These are phyloP conservation scores for Platerodrilus igneus DNA, from an alignment of 2,888 invertebrate genomes.

Conservation along the genomic window DNA sequence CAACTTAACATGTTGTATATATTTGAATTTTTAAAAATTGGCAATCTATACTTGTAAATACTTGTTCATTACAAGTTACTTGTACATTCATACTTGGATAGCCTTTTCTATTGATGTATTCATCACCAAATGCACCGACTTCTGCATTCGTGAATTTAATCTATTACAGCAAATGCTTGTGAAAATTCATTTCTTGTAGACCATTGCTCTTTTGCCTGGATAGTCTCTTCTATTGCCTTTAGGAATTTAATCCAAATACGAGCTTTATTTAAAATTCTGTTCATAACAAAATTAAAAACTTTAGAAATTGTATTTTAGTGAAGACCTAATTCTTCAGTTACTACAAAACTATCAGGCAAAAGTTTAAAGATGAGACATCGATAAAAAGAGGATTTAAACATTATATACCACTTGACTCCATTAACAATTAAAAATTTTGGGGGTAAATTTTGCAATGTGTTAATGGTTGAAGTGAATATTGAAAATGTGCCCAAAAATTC, in stretches of 20 bases:
- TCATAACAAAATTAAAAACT: conserved; percentile 1
- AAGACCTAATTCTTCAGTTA: conserved; percentile 15
- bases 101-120: conserved; percentile 22
- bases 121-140: conserved; percentile 13
- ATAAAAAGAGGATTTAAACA: no score
- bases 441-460: no score
- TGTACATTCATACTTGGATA: conserved; percentile 16
- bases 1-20: no score
- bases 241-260: conserved; percentile 13
- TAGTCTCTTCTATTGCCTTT: neutral
- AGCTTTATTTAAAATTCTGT: conserved; percentile 3
- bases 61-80: conserved; percentile 17
- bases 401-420: no score
- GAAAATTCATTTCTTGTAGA: conserved; percentile 11
- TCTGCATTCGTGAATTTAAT: conserved; percentile 16
- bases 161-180: conserved; percentile 12
- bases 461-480: no score
- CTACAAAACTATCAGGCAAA: no score
- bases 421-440: no score
- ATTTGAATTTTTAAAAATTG: no score
- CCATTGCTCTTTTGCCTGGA: conserved; percentile 10
- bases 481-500: no score
- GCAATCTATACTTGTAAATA: conserved; percentile 19
- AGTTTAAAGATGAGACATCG: no score
- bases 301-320: conserved; percentile 14